phyloP scores from a whole-genome alignment of 2,888 invertebrate species.

The Crepidodera aurea region DNA sequence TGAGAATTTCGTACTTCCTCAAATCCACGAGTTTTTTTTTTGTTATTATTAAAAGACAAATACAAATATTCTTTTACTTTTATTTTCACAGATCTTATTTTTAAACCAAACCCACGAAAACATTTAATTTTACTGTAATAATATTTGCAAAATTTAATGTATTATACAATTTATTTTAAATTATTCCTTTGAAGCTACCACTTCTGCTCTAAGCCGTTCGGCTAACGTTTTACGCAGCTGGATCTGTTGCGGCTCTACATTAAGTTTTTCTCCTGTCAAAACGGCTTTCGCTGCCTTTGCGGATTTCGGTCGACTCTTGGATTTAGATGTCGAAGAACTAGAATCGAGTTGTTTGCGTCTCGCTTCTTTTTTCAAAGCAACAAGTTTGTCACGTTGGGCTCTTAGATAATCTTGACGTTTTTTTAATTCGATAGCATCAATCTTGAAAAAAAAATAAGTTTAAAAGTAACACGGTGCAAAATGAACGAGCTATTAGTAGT shows the following conservation, averaged over 20 bases:
- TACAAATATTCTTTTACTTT: no score
- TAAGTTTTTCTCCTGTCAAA: conserved; percentile 63
- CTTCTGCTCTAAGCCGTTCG: conserved; percentile 84
- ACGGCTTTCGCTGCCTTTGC: conserved; percentile 77
- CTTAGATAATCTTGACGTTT: conserved; percentile 86
- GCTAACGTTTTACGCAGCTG: conserved; percentile 86
- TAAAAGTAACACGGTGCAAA: no score
- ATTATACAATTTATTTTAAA: no score
- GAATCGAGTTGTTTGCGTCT: conserved; percentile 78
- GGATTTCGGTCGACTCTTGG: conserved; percentile 70
- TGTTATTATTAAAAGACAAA: no score
- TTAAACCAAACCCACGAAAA: no score
- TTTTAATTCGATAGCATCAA: conserved; percentile 72
- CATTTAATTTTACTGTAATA: no score
- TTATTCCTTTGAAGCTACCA: conserved; percentile 64
- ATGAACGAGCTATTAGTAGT: no score
- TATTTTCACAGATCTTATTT: no score
- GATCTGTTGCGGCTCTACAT: conserved; percentile 68
- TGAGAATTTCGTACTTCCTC: no score
- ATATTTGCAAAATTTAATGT: no score
- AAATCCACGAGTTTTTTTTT: no score
- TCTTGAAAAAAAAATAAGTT: conserved; percentile 51
- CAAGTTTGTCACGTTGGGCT: conserved; percentile 88
- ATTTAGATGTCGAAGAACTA: conserved; percentile 48
- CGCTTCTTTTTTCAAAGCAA: conserved; percentile 88